phyloP scores from a whole-genome alignment of 1,140 invertebrate genomes.

The Drosophila willistoni region DNA sequence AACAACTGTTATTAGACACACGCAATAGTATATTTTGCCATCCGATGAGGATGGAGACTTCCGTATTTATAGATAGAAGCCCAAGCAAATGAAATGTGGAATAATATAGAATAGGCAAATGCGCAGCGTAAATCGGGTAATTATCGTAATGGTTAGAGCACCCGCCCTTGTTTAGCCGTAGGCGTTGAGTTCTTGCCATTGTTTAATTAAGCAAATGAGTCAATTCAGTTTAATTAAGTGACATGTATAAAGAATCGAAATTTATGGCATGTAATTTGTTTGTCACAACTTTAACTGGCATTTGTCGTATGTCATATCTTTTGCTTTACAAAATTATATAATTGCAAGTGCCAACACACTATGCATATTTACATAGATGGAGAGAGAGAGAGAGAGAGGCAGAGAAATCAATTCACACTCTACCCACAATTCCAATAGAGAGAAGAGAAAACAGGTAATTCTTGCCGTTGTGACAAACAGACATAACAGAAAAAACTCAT shows the following conservation, averaged over 20 bases:
- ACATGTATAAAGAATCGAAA: constrained; percentile 40
- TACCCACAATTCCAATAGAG: neutral
- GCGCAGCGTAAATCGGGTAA: constrained; percentile 45
- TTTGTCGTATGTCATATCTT: constrained; percentile 14
- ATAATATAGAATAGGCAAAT: constrained; percentile 36
- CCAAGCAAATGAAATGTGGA: neutral
- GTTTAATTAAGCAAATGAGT: constrained; percentile 49
- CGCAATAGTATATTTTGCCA: constrained; percentile 34
- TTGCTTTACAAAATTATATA: constrained; percentile 10
- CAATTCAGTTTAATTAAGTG: constrained; percentile 49
- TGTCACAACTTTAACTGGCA: constrained; percentile 5
- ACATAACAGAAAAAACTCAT: constrained; percentile 39
- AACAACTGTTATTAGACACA: constrained; percentile 34
- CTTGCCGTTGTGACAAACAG: constrained; percentile 27
- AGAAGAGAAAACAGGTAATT: constrained; percentile 41
- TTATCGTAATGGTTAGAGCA: constrained; percentile 28
- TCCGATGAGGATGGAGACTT: constrained; percentile 22
- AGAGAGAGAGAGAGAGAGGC: neutral
- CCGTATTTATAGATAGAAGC: constrained; percentile 23
- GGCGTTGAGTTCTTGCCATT: constrained; percentile 39
- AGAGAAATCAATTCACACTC: neutral
- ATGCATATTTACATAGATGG: neutral
- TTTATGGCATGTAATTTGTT: constrained; percentile 35
- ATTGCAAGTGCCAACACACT: constrained; percentile 8
- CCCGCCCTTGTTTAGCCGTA: constrained; percentile 41